These are phyloP conservation scores for Iselma pallidipennis DNA, from an alignment of 2,888 invertebrate species.

Conservation along the genomic window DNA sequence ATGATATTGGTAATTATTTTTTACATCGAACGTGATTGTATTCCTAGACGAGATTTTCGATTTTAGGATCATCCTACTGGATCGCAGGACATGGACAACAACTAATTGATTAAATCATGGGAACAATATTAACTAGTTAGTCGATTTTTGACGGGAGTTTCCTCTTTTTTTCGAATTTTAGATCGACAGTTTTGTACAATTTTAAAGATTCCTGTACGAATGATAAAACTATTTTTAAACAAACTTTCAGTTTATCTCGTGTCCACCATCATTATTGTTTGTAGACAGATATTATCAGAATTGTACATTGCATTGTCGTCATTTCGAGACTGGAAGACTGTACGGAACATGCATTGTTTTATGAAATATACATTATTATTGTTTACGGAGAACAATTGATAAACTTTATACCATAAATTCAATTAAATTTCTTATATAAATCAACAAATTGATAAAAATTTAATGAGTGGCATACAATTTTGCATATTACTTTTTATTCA, in stretches of 20 bases:
- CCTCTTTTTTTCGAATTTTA: neutral
- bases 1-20: conserved; percentile 27
- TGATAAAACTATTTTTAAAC: conserved; percentile 20
- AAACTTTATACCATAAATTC: neutral
- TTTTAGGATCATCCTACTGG: neutral
- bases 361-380: conserved; percentile 1
- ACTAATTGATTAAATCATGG: neutral
- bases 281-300: conserved; percentile 11
- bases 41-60: neutral
- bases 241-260: conserved; percentile 20
- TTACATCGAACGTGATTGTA: conserved; percentile 8
- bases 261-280: conserved; percentile 14
- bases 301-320: conserved; percentile 10
- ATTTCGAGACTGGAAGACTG: conserved; percentile 8
- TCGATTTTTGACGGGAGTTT: neutral
- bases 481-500: too few species aligned
- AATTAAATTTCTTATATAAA: neutral
- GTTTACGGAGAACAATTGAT: neutral
- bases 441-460: too few species aligned
- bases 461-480: too few species aligned
- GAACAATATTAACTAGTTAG: too few species aligned
- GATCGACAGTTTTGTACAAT: neutral
- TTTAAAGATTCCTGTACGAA: neutral
- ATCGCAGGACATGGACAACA: neutral
- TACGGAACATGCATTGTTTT: conserved; percentile 9